phyloP scores from a whole-genome alignment of 2,113 vertebrate species.

The Corythaeola cristata region DNA sequence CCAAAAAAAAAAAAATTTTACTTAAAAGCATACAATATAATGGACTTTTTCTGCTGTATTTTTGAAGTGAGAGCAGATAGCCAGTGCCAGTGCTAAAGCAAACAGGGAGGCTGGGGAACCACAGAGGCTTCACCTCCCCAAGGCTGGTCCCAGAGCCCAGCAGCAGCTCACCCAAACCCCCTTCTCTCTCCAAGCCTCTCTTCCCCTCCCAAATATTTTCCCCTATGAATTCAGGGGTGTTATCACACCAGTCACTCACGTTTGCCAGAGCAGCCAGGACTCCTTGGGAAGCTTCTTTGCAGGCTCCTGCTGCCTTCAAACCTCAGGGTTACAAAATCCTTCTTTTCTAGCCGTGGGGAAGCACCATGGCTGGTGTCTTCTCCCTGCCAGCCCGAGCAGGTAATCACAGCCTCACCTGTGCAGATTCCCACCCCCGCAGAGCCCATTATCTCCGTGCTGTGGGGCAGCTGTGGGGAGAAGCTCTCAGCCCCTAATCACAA shows the following conservation, averaged over 20 bases:
- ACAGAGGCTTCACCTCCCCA: not conserved
- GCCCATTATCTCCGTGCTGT: accelerated
- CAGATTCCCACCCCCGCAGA: accelerated
- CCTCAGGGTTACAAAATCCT: not conserved
- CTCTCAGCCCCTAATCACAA: not conserved
- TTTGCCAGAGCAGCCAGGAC: not conserved
- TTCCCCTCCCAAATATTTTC: too few relatives aligned
- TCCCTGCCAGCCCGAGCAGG: not conserved
- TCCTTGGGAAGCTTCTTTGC: not conserved
- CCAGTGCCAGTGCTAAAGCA: not conserved
- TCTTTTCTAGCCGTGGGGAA: not conserved
- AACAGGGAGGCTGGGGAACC: not conserved
- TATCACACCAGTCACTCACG: not conserved
- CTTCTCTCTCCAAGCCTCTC: not conserved
- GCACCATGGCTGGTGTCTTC: accelerated
- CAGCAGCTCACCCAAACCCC: not conserved
- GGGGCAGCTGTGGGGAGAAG: not conserved
- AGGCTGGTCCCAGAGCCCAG: not conserved
- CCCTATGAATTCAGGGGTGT: not conserved
- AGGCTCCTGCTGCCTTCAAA: not conserved
- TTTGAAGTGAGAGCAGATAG: not conserved
- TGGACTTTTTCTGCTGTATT: not conserved
- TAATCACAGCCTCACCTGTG: accelerated
- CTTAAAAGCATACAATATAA: not conserved
- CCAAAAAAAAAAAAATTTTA: not conserved